Evolutionary conservation across 2,888 invertebrate species (phyloP), one percentile per base, ranked within the genome.

Genomic region (Hemaris fuciformis): DNA sequence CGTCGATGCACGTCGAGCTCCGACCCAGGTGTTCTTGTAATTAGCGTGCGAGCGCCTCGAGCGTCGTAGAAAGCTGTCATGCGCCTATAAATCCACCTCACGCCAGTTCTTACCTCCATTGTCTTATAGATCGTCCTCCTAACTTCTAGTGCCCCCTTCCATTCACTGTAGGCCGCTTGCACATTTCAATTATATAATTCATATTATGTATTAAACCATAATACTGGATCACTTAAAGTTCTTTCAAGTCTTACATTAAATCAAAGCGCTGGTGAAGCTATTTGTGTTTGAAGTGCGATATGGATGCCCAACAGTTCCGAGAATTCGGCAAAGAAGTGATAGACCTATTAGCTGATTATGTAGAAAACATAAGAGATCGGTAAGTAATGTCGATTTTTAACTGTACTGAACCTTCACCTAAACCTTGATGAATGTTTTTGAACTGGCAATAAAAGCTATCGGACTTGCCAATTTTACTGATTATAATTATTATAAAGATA

Each of bases 301-400:
- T 97, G 97, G 95, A 97, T 86, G 93, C 94, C 27, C 92, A 95
- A 72, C 94, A 97, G 80, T 97, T 97, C 87, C 93, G 95, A 66
- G 95, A 96, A 74, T 97, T 97, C 79, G 98, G 97, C 38, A 97
- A 96, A 80, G 97, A 98, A 31, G 95, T 97, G 64, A 94, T 99
- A 66, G 98, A 99, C 84, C 96, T 97, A 79, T 94, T 99, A 27
- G 97, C 97, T 15, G 96, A 98, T 84, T 99, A 99, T 84, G 92
- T 96, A 68, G 96, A 98, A 69, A 96, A 94, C 72, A 95, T 99
- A 67, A 94, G 97, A 75, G 95, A 97, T 69, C 95, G 95, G 95
- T 95, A 91, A 84, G 93, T 74, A 45, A 70, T 31, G 10, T 22
- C 42, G n/a, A 23, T 38, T 53, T 27, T 18, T 15, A 18, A 42